phyloP scores from a whole-genome alignment of 2,113 vertebrate species.

The Alectura lathami region DNA sequence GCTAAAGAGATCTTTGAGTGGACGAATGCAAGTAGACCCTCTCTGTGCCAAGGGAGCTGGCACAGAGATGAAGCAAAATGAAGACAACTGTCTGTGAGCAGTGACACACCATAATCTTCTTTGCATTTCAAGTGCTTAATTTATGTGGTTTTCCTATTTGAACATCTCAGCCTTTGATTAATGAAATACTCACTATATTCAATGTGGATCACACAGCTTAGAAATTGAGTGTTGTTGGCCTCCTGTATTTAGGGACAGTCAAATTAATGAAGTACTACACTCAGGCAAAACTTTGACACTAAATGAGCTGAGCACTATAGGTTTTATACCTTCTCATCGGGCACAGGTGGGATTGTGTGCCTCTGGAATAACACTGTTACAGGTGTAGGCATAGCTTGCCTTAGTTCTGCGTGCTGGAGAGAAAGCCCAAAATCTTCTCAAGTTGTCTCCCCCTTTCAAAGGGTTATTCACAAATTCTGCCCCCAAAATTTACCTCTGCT shows the following conservation, averaged over 20 bases:
- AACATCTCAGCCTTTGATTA: not conserved
- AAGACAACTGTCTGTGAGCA: not conserved
- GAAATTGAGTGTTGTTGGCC: not conserved
- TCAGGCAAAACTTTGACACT: fast-evolving
- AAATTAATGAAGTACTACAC: not conserved
- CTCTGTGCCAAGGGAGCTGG: fast-evolving
- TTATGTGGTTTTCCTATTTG: not conserved
- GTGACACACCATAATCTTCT: not conserved
- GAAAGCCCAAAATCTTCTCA: not conserved
- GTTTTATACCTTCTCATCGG: not conserved
- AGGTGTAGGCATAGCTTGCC: not conserved
- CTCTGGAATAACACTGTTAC: fast-evolving
- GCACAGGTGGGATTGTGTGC: not conserved
- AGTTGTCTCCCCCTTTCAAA: not conserved
- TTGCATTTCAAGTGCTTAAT: not conserved
- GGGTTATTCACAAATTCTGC: not conserved
- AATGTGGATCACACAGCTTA: not conserved
- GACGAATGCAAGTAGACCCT: fast-evolving
- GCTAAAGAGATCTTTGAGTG: not conserved
- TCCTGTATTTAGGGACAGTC: not conserved
- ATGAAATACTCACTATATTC: not conserved
- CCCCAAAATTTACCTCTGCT: not conserved
- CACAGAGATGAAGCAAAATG: not conserved
- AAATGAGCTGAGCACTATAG: not conserved
- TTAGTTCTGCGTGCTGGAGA: fast-evolving